phyloP scores from a whole-genome alignment of 2,797 vertebrate genomes.

The Sebastes paucispinis region DNA sequence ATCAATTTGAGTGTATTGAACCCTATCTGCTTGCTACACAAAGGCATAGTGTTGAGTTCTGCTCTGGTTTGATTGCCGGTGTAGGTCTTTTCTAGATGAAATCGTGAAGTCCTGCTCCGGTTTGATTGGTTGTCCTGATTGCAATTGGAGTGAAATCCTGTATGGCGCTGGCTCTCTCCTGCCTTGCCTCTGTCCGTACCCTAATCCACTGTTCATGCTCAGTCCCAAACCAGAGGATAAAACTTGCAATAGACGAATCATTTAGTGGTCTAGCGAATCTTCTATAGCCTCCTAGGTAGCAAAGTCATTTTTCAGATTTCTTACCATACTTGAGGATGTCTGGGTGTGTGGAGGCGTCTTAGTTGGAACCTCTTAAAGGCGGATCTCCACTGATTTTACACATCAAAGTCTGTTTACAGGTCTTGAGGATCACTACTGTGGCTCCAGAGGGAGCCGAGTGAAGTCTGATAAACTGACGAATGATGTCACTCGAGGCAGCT shows the following conservation, averaged over 20 bases:
- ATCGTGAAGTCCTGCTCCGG: slow-evolving; percentile 34
- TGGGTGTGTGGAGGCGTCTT: not conserved
- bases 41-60: not conserved
- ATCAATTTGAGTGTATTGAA: not conserved
- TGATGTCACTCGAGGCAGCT: not conserved
- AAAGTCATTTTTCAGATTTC: not conserved
- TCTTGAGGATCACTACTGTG: not conserved
- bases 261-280: not conserved
- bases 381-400: not conserved
- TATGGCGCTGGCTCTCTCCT: not conserved
- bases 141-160: slow-evolving; percentile 29
- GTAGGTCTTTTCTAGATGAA: slow-evolving; percentile 23
- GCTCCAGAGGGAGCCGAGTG: not conserved
- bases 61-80: slow-evolving; percentile 46
- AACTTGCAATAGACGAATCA: not conserved
- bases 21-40: not conserved
- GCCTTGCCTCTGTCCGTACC: not conserved
- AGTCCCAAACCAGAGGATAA: not conserved
- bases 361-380: not conserved
- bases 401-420: not conserved
- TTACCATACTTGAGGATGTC: not conserved
- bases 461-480: not conserved
- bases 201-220: not conserved
- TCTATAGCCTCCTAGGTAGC: not conserved
- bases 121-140: slow-evolving; percentile 65